A percentile compares a stretch with the other conserved stretches of the same genome.
Evolutionary conservation across 2,113 vertebrate species (phyloP).

Genomic region (Notarius lentiginosus): DNA sequence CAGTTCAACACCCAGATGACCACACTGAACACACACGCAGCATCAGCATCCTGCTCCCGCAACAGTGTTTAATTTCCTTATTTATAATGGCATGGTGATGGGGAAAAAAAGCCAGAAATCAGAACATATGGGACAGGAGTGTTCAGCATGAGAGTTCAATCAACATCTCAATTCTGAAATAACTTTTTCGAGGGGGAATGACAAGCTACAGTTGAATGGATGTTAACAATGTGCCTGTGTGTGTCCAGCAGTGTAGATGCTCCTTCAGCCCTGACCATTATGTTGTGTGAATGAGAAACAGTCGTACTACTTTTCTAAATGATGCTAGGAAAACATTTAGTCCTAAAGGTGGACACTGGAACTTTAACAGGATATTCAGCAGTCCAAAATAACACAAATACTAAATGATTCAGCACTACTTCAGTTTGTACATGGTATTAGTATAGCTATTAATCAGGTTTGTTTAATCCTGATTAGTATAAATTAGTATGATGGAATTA

Average conservation of each 20-base stretch:
- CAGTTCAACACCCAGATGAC: constrained; percentile 4
- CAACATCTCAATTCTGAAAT: background rate
- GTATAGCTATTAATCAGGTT: background rate
- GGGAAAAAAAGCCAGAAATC: background rate
- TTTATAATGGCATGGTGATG: background rate
- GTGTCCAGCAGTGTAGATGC: background rate
- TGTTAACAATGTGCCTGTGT: background rate
- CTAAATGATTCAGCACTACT: background rate
- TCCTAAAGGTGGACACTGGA: background rate
- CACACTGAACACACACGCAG: background rate
- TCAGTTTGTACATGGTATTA: background rate
- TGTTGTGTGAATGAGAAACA: background rate
- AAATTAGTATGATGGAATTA: background rate
- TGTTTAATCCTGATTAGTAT: background rate
- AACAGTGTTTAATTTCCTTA: background rate
- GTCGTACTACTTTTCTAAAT: background rate
- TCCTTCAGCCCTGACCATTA: background rate
- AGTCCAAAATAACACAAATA: background rate
- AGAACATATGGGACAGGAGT: background rate
- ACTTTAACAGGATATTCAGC: background rate
- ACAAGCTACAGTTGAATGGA: background rate
- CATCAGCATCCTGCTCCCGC: constrained; percentile 8
- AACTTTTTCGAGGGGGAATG: background rate
- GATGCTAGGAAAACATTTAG: background rate
- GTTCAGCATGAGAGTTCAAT: background rate